Base-by-base conservation (phyloP, 1,140 invertebrate species). In the Panulirus ornatus region DNA sequence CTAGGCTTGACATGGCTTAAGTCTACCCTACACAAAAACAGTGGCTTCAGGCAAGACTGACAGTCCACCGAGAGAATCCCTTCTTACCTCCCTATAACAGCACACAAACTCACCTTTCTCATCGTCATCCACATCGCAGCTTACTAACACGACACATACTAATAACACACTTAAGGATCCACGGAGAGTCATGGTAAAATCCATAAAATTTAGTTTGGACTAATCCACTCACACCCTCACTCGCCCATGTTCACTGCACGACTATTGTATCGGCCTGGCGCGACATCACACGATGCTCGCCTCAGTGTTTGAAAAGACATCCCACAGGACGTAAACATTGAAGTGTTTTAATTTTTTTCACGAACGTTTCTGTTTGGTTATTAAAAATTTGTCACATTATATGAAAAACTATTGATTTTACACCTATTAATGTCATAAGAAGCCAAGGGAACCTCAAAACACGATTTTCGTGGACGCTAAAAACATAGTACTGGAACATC, bases 161-260 rank as follows among this genome's bases (percentile, higher is more conserved):
- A 89, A 71, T 66, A 89, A 63, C 79, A 89, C 79, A 89, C 81
- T 75, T 38, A 89, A 89, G 47, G 78, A 83, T 89, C 79, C 88
- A 89, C 66, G 88, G 88, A 83, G 84, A 89, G 88, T 89, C 88
- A 89, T 89, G 76, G 79, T 82, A 83, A 89, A 89, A 89, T 81
- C 79, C 81, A 84, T 89, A 83, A 73, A 84, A 58, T 89, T 86
- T 89, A 83, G 63, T 83, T 71, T 34, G 70, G 81, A 89, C 38
- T 51, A 79, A 58, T 73, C 88, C 88, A 82, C 79, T 40, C 44
- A 84, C 88, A 84, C 76, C 88, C 88, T 75, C 70, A 73, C 88
- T 89, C 88, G 63, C 63, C 88, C 88, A 89, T 89, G 88, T 82
- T 89, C 76, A 38, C 66, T 42, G 88, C 79, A 83, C 66, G 79